phyloP scores from a whole-genome alignment of 1,140 invertebrate species.

The Drosophila lowei region DNA sequence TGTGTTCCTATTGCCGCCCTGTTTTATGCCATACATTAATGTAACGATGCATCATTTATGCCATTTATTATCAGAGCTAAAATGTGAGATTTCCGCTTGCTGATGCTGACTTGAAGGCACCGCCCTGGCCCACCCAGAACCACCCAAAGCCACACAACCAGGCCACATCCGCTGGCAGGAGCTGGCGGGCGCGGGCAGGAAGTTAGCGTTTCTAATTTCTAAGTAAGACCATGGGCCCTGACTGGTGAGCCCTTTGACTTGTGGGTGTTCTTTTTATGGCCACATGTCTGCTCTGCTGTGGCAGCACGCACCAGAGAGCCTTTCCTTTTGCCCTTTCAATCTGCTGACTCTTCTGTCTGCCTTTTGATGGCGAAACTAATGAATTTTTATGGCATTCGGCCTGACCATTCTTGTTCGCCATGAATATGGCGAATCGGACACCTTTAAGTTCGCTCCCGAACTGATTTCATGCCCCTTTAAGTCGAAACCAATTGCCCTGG shows the following conservation, averaged over 20 bases:
- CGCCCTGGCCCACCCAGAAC: too few species aligned
- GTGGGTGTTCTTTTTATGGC: constrained; percentile 13
- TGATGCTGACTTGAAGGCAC: not conserved
- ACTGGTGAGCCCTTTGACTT: constrained; percentile 31
- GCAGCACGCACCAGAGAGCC: not conserved
- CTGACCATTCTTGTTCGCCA: not conserved
- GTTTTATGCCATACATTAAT: constrained; percentile 75
- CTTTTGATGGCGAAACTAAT: constrained; percentile 70
- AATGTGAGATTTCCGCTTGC: constrained; percentile 64
- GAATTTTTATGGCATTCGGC: constrained; percentile 69
- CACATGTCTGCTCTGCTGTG: constrained; percentile 14
- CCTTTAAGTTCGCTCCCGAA: constrained; percentile 25
- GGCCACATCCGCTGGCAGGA: constrained; percentile 20
- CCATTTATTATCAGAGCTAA: constrained; percentile 77
- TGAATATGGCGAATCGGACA: too few species aligned
- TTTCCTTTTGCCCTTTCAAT: constrained; percentile 11
- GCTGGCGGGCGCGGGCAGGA: constrained; percentile 9
- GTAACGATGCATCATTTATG: constrained; percentile 80
- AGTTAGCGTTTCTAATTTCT: constrained; percentile 54
- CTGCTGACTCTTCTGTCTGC: constrained; percentile 30
- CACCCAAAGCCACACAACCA: not conserved
- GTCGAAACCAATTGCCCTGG: constrained; percentile 18
- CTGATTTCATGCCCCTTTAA: constrained; percentile 1
- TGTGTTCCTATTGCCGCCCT: constrained; percentile 18
- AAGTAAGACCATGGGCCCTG: constrained; percentile 13